These are phyloP conservation scores for Myiozetetes cayanensis DNA, from an alignment of 2,113 vertebrate species.

Conservation along the genomic window DNA sequence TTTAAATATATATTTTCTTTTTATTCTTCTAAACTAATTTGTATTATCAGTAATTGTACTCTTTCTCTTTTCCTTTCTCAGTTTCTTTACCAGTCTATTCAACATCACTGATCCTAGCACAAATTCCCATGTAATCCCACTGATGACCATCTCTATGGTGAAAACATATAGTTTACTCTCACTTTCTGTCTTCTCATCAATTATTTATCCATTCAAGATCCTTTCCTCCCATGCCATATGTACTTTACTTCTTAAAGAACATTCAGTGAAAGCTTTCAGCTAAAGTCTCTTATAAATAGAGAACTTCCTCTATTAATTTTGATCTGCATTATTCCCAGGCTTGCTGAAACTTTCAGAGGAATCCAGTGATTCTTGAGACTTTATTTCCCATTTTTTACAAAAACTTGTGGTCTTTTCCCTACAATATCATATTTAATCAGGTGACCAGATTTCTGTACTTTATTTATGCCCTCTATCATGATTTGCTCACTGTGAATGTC, in stretches of 20 bases:
- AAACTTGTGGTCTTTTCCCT: background rate
- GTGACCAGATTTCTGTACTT: background rate
- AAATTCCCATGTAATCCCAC: rapidly evolving
- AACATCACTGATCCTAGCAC: background rate
- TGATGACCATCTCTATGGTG: background rate
- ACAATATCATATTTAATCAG: background rate
- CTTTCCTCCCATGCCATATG: background rate
- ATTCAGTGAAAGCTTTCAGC: background rate
- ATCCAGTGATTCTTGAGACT: background rate
- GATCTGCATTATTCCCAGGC: background rate
- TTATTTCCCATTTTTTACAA: background rate
- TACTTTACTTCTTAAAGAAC: background rate
- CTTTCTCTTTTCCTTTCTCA: background rate
- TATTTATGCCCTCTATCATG: background rate
- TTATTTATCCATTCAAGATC: background rate
- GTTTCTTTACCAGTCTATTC: background rate
- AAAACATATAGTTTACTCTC: background rate
- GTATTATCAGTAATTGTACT: background rate
- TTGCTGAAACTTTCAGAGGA: background rate
- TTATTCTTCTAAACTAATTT: background rate
- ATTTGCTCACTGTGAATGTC: background rate
- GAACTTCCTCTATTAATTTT: background rate
- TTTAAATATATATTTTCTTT: background rate
- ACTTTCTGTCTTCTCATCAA: background rate
- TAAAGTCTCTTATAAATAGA: background rate